Percentiles rank a stretch among this genome's conserved stretches.
These are phyloP conservation scores for Capreolus pygargus DNA, from an alignment of 2,113 vertebrate species.

Conservation along the genomic window DNA sequence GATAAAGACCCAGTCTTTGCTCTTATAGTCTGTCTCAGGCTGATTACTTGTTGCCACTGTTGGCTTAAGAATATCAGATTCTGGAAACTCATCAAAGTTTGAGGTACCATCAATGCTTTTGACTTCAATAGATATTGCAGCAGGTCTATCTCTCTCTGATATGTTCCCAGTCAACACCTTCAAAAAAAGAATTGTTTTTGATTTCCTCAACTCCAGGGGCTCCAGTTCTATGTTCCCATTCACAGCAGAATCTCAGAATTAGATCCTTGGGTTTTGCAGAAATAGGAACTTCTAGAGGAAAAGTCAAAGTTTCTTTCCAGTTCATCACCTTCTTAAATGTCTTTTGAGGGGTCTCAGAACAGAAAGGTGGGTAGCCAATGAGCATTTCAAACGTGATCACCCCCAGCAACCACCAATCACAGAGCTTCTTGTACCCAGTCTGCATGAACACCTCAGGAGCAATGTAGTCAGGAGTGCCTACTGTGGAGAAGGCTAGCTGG, in stretches of 20 bases:
- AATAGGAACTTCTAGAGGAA: conserved; percentile 85
- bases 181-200: conserved; percentile 97
- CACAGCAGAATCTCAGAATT: conserved; percentile 98
- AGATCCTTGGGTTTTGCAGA: conserved; percentile 98
- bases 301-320: conserved; percentile 90
- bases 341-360: conserved; percentile 97
- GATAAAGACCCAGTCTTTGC: conserved; percentile 99
- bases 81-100: conserved; percentile 91
- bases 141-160: conserved; percentile 96
- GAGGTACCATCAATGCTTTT: conserved; percentile 82
- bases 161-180: conserved; percentile 98
- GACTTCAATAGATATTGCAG: conserved; percentile 98
- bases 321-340: conserved; percentile 99
- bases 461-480: conserved; percentile 80
- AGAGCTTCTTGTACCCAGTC: conserved; percentile 93
- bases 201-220: conserved; percentile 94
- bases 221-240: conserved; percentile 94
- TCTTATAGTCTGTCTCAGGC: conserved; percentile 94
- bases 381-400: conserved; percentile 99
- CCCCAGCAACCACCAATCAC: conserved; percentile 97
- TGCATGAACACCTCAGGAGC: conserved; percentile 68
- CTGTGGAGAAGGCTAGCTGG: conserved; percentile 95
- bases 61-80: conserved; percentile 97
- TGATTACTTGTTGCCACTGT: conserved; percentile 90
- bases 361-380: conserved; percentile 97